Base-by-base conservation (phyloP, 2,888 invertebrate species). In the Drosophila acutilabella region DNA sequence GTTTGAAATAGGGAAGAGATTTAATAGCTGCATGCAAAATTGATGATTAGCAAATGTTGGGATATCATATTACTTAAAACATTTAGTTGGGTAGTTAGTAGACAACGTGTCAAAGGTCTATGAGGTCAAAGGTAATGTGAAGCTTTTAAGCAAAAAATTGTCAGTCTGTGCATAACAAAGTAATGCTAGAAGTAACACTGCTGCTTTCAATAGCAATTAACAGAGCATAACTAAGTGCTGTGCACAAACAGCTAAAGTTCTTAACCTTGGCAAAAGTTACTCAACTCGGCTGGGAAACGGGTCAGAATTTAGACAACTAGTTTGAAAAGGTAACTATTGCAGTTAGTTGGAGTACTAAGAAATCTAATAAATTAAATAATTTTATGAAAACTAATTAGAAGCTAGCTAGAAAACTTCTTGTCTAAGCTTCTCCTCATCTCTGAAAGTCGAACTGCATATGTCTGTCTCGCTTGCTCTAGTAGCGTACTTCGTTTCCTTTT, bases 151-250 rank as follows among this genome's bases (percentile, higher is more conserved):
- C 30, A 8, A 30, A 8, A 8, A 30, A 30, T 30, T 30, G 1
- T 30, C 8, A 8, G 30, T 8, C 7, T 30, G 30, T 30, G 30
- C 8, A 30, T 36, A 36, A 13, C 36, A 36, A 36, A 36, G 20
- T 23, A 14, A 23, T 23, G 56, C 10, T 42, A 20, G 36, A 64
- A 33, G 2, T 69, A 20, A 40, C 60, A 64, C 53, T 52, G 64
- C n/a, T 14, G 4, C 14, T 54, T 58, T 61, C 76, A 75, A 65
- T 69, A 48, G 0, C 58, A 79, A 59, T 79, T 79, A 59, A n/a
- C 52, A 59, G 5, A 6, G 11, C 6, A 2, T n/a, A 42, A 8
- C 44, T 67, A 74, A 74, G 50, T 61, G 65, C 26, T 30, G 18
- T n/a, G 36, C 45, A 47, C 18, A 6, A 44, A 4, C 41, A 41